Conservation (phyloP, 2,113 vertebrate species). For the Eubucco bourcierii region DNA sequence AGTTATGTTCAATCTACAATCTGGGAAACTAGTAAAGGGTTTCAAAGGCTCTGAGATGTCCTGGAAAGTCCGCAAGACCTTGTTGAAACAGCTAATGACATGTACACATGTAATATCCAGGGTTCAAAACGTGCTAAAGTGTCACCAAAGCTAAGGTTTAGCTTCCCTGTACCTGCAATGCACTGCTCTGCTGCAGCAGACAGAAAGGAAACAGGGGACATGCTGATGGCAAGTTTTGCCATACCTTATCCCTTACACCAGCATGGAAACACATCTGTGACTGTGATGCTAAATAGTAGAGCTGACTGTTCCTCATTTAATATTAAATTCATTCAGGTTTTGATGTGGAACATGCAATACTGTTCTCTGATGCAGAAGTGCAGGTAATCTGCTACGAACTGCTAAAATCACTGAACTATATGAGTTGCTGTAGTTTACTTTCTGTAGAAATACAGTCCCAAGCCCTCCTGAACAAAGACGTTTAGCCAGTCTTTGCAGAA, state of each 20-base stretch:
- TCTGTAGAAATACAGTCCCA: not conserved
- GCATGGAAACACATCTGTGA: not conserved
- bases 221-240: not conserved
- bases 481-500: not conserved
- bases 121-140: not conserved
- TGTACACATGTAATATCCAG: not conserved
- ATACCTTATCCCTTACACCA: not conserved
- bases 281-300: not conserved
- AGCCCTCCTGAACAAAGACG: not conserved
- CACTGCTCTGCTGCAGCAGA: not conserved
- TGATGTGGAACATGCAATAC: not conserved
- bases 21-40: not conserved
- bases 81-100: rapidly evolving
- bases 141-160: not conserved
- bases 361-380: not conserved
- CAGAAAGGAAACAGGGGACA: not conserved
- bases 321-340: not conserved
- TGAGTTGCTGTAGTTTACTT: not conserved
- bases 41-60: not conserved
- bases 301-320: not conserved
- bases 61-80: not conserved
- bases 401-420: not conserved
- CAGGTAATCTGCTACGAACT: not conserved
- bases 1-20: not conserved
- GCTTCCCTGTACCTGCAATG: not conserved